Evolutionary conservation across 2,113 vertebrate species (phyloP).

Genomic region (Python bivittatus): DNA sequence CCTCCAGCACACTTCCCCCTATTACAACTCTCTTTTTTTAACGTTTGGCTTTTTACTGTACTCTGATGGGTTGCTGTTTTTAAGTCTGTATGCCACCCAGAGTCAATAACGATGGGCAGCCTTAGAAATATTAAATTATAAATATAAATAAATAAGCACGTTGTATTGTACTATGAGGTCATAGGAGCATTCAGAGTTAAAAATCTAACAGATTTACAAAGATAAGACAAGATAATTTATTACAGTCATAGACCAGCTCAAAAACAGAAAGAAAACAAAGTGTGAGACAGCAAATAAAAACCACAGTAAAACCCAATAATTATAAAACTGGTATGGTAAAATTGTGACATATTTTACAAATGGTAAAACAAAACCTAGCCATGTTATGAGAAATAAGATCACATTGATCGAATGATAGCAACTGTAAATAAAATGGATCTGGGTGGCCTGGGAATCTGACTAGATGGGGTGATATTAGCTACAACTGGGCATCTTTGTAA

Average conservation of each 20-base stretch:
- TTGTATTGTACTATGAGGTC: not conserved
- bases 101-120: not conserved
- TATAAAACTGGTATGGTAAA: not conserved
- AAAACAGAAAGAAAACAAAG: not conserved
- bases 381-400: not conserved
- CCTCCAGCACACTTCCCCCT: not conserved
- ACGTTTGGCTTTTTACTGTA: not conserved
- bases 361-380: not conserved
- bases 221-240: not conserved
- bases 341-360: not conserved
- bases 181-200: not conserved
- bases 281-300: not conserved
- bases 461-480: not conserved
- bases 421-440: not conserved
- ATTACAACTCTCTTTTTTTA: not conserved
- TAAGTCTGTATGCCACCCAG: not conserved
- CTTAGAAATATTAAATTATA: not conserved
- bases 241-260: not conserved
- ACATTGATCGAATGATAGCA: not conserved
- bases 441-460: not conserved
- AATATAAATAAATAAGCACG: not conserved
- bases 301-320: not conserved
- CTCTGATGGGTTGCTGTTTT: not conserved
- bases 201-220: not conserved
- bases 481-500: not conserved